phyloP scores from a whole-genome alignment of 2,113 vertebrate genomes.

The Sarotherodon lohbergeri region DNA sequence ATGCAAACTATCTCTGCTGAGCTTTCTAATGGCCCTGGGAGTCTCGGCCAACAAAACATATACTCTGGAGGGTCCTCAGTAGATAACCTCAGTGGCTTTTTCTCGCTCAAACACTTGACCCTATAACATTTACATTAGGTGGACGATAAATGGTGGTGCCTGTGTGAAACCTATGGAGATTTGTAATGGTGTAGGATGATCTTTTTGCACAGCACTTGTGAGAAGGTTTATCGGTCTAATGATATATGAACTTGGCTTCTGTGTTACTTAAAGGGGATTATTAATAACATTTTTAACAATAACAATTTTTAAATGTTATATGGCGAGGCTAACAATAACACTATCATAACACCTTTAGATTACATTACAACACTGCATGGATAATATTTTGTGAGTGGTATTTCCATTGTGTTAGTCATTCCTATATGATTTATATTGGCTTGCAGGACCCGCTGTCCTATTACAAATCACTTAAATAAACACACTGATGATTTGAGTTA shows the following conservation, averaged over 20 bases:
- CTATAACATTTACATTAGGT: constrained; percentile 8
- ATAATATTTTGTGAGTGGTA: background rate
- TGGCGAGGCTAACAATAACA: background rate
- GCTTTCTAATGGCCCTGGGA: background rate
- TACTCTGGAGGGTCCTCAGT: constrained; percentile 1
- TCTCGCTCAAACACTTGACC: constrained; percentile 11
- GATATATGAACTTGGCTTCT: background rate
- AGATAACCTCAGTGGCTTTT: constrained; percentile 37
- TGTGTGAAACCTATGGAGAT: constrained; percentile 2
- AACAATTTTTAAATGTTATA: background rate
- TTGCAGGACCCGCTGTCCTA: background rate
- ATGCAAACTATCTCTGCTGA: background rate
- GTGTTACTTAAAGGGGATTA: background rate
- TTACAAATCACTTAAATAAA: background rate
- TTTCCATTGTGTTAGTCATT: background rate
- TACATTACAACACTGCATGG: background rate
- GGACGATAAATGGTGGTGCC: background rate
- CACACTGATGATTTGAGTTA: background rate
- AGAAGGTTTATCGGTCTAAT: background rate
- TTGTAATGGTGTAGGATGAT: background rate
- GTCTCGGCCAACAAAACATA: constrained; percentile 17
- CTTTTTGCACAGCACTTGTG: background rate
- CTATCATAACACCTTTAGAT: background rate
- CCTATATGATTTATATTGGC: background rate
- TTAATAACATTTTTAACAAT: background rate